Conservation (phyloP, 2,113 vertebrate genomes). For the Peromyscus polionotus region DNA sequence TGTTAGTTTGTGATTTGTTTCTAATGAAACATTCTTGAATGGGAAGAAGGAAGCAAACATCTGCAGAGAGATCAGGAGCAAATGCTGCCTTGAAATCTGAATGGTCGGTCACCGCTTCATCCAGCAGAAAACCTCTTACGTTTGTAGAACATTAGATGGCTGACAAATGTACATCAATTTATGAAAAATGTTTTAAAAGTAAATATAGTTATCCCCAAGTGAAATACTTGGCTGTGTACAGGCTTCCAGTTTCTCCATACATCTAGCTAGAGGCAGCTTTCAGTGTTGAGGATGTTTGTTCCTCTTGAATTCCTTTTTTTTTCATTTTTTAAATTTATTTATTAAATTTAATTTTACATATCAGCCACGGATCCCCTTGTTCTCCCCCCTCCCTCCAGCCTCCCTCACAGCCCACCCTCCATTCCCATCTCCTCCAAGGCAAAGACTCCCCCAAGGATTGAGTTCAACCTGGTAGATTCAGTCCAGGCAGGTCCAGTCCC, state of each 20-base stretch:
- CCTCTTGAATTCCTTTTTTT: no score
- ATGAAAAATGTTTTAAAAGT: background rate
- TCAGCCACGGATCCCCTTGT: no score
- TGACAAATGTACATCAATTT: background rate
- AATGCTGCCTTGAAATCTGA: accelerated
- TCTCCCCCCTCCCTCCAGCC: no score
- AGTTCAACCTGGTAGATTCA: no score
- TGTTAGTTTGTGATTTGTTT: background rate
- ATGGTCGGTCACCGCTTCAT: background rate
- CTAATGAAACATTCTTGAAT: background rate
- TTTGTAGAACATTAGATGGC: background rate
- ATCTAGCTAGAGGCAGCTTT: background rate
- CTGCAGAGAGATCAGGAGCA: background rate
- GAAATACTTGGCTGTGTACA: background rate
- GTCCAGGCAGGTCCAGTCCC: no score
- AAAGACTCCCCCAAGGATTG: no score
- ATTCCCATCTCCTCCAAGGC: no score
- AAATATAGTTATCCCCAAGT: background rate
- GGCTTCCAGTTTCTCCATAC: background rate
- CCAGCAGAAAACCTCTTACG: background rate
- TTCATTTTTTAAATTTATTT: no score
- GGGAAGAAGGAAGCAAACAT: background rate
- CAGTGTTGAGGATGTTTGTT: background rate
- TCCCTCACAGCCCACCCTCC: no score
- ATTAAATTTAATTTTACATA: no score